These are phyloP conservation scores for Addax nasomaculatus DNA, from an alignment of 2,113 vertebrate genomes.

Conservation along the genomic window DNA sequence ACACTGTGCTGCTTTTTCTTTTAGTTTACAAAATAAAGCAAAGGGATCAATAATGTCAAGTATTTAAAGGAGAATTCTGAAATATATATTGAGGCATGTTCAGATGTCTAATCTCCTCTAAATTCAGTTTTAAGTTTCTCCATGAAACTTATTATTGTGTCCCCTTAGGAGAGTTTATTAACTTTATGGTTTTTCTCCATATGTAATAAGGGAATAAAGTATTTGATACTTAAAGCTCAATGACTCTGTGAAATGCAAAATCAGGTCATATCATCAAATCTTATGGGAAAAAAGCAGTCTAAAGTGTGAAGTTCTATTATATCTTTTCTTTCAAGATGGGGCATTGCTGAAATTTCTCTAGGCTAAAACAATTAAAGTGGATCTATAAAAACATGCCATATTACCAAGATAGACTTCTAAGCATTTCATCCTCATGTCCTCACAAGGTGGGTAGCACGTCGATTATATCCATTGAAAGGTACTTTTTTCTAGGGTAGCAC, in stretches of 20 bases:
- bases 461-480: background rate
- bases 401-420: background rate
- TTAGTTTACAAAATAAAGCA: background rate
- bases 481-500: background rate
- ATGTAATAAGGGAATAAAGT: background rate
- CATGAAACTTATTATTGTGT: background rate
- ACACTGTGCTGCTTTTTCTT: background rate
- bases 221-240: constrained; percentile 8
- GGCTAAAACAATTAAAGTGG: constrained; percentile 13
- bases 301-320: constrained; percentile 5
- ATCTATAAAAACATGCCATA: background rate
- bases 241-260: constrained; percentile 1
- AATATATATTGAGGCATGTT: background rate
- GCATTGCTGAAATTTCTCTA: background rate
- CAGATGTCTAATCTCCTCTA: background rate
- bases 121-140: constrained; percentile 13
- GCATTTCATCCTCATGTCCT: background rate
- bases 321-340: background rate
- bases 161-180: background rate
- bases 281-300: background rate
- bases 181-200: background rate
- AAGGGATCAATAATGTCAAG: background rate
- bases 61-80: background rate
- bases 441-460: background rate
- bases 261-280: background rate